These are phyloP conservation scores for Teinopalpus imperialis DNA, from an alignment of 2,888 invertebrate genomes.

Conservation along the genomic window DNA sequence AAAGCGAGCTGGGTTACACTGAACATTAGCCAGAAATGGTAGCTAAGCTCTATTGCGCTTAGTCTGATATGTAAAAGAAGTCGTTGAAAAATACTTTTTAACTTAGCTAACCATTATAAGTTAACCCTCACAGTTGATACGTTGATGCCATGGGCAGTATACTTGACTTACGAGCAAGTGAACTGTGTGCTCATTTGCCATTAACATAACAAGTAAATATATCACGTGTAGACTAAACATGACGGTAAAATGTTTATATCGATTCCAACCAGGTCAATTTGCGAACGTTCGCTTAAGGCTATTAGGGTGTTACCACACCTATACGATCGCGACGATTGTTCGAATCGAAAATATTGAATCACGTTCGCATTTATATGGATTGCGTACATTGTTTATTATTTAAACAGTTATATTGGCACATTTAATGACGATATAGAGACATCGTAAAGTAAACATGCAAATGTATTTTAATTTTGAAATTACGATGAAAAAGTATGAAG, in stretches of 20 bases:
- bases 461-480: neutral
- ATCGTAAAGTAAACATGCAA: slow-evolving; percentile 1
- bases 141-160: no score
- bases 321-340: slow-evolving; percentile 1
- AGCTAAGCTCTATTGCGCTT: no score
- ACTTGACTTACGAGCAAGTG: no score
- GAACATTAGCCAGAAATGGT: no score
- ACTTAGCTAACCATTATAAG: no score
- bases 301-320: slow-evolving; percentile 8
- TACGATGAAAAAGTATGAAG: neutral
- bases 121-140: no score
- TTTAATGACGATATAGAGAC: neutral
- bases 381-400: neutral
- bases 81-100: no score
- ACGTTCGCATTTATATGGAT: neutral
- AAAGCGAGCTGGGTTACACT: no score
- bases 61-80: no score
- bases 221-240: no score
- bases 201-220: no score
- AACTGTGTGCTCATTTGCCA: no score
- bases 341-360: neutral
- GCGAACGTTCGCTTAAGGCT: neutral
- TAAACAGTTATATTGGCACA: slow-evolving; percentile 4
- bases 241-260: slow-evolving; percentile 3
- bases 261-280: slow-evolving; percentile 1